A percentile compares a stretch with the other conserved stretches of the same genome.
Evolutionary conservation across 2,113 vertebrate genomes (phyloP).

Genomic region (Galbula dea): DNA sequence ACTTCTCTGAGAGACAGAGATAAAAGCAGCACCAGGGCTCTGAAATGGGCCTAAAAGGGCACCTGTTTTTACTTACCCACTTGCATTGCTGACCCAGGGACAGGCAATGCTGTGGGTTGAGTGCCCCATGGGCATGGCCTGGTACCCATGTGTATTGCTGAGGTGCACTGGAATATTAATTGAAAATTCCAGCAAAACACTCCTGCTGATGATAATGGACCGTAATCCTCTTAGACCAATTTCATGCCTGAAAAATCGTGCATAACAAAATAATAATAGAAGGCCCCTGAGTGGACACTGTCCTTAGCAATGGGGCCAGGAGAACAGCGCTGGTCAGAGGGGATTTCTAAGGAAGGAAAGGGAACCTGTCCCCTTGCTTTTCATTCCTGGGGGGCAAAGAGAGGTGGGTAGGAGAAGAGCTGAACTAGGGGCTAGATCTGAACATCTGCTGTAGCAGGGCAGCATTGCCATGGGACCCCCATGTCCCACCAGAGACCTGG

Average conservation of each 20-base stretch:
- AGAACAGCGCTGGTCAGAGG: neutral
- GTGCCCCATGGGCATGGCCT: neutral
- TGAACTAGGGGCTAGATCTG: neutral
- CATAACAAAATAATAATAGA: slow-evolving; percentile 22
- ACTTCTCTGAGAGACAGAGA: slow-evolving; percentile 2
- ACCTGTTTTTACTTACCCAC: neutral
- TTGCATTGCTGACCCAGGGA: neutral
- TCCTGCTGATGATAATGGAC: slow-evolving; percentile 57
- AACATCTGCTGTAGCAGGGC: neutral
- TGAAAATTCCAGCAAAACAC: slow-evolving; percentile 49
- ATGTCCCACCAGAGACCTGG: neutral
- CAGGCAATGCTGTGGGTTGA: neutral
- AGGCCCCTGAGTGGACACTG: neutral
- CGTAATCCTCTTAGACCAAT: slow-evolving; percentile 66
- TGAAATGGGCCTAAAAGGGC: neutral
- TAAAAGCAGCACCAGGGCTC: slow-evolving; percentile 35
- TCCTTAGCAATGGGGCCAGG: neutral
- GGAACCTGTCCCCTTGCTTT: neutral
- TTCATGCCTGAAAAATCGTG: slow-evolving; percentile 62
- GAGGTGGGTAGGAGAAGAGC: neutral
- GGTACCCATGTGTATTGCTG: neutral
- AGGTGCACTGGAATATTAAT: slow-evolving; percentile 42
- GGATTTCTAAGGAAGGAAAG: neutral
- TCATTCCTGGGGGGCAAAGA: neutral
- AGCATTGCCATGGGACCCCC: neutral